Evolutionary conservation across 92 coral and sea anemone species (phyloP), one percentile per base, ranked within the genome.

Genomic region (Bergia sp.): DNA sequence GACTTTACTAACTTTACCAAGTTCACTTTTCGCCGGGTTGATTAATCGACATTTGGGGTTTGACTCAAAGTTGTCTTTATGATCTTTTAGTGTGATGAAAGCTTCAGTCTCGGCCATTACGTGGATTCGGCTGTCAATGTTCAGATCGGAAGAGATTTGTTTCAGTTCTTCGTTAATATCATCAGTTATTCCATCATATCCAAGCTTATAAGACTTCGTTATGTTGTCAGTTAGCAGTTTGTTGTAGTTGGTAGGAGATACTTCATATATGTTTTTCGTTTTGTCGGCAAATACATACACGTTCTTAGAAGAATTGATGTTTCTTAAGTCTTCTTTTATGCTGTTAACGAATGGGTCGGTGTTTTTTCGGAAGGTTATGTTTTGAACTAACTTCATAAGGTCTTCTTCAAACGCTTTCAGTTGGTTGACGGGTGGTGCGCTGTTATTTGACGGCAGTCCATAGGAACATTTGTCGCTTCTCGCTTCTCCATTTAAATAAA

Each of bases 221-320:
- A 86, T 86, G 57, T 86, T 86, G 15, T 86, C 89, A 49, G 89
- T 76, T 53, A 49, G 75, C 38, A n/a, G 37, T 71, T 71, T 71
- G 37, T 71, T 37, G 55, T 49, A 49, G 0, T 49, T 49, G 55
- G 55, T 4, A 49, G 55, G 55, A 49, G 55, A 49, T 4, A 71
- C 12, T 71, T 71, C 37, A 21, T 71, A 71, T 12, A 71, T 21
- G 75, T 71, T 71, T 21, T 37, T n/a, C 13, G 75, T 71, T 23
- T 29, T 71, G 38, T 71, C 75, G 2, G 37, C 75, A 23, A n/a
- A 71, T 20, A 29, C 75, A 38, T 6, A 38, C 12, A 71, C 38
- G 36, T 71, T 71, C 38, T 71, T 71, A 1, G 37, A 71, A 8
- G 75, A 71, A 1, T 71, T 23, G 40, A 71, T 23, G 38, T 23